phyloP scores from a whole-genome alignment of 2,113 vertebrate genomes.

The Prochilodus magdalenae region DNA sequence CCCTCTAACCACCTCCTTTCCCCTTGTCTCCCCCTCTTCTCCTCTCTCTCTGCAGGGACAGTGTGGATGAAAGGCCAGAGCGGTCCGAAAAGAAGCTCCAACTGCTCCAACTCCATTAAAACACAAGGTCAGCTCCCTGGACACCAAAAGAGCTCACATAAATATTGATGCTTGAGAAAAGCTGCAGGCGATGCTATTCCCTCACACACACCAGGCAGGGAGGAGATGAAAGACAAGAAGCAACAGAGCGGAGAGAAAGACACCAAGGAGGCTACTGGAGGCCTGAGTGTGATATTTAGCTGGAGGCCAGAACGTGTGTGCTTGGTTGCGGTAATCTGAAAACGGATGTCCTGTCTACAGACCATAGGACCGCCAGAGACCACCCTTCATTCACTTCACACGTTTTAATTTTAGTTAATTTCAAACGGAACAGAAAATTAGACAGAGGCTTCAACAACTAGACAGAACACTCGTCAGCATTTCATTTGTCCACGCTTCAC shows the following conservation, averaged over 20 bases:
- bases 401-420: no score
- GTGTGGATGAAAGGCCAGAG: constrained; percentile 25
- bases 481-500: no score
- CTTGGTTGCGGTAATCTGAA: neutral
- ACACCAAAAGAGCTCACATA: constrained; percentile 31
- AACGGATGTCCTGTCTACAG: no score
- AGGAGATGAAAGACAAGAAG: constrained; percentile 30
- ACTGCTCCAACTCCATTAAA: constrained; percentile 19
- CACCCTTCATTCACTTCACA: no score
- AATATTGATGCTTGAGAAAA: constrained; percentile 49
- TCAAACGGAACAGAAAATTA: no score
- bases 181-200: constrained; percentile 29
- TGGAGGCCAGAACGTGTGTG: neutral
- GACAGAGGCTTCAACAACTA: no score
- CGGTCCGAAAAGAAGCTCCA: constrained; percentile 14
- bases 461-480: no score
- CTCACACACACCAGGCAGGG: constrained; percentile 14
- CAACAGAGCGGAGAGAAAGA: constrained; percentile 11
- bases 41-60: constrained; percentile 28
- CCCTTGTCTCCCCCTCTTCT: neutral
- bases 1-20: neutral
- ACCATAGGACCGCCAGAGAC: no score
- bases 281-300: neutral
- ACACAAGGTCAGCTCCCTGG: constrained; percentile 13
- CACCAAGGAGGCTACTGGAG: neutral